Conservation (phyloP, 2,797 vertebrate genomes). For the Gastrophryne carolinensis region DNA sequence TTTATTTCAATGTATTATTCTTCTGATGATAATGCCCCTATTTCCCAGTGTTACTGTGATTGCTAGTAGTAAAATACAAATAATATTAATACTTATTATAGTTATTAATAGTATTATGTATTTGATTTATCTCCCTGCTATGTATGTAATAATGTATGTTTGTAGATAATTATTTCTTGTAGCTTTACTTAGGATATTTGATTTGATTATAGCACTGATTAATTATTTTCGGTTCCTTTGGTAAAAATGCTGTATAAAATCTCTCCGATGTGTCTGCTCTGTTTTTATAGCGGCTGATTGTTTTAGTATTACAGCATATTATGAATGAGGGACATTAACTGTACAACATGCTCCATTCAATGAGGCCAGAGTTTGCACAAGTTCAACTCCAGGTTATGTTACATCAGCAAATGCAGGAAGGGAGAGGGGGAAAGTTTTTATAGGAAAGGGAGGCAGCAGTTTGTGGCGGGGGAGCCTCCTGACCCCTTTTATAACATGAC, state of each 20-base stretch:
- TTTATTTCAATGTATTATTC: too few relatives aligned
- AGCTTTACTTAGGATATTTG: too few relatives aligned
- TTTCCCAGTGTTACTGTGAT: too few relatives aligned
- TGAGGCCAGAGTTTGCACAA: constrained; percentile 15
- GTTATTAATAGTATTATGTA: too few relatives aligned
- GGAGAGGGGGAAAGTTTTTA: constrained; percentile 14
- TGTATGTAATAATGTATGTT: too few relatives aligned
- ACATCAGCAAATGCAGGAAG: constrained; percentile 35
- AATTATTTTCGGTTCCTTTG: background rate
- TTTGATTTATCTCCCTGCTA: too few relatives aligned
- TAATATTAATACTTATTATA: too few relatives aligned
- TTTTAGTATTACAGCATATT: background rate
- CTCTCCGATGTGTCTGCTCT: background rate
- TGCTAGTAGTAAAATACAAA: too few relatives aligned
- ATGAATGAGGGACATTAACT: constrained; percentile 14
- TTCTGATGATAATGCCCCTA: too few relatives aligned
- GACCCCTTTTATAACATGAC: constrained; percentile 18
- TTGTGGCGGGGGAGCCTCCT: constrained; percentile 17
- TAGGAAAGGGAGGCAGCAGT: constrained; percentile 20
- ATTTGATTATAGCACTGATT: background rate
- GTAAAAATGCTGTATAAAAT: background rate
- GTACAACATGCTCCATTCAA: constrained; percentile 14
- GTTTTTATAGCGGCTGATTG: background rate
- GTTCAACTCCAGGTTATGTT: constrained; percentile 42
- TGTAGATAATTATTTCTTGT: too few relatives aligned